A percentile compares a stretch with the other conserved stretches of the same genome.
Conservation (phyloP, 2,888 invertebrate genomes). For the Drosophila acutilabella region DNA sequence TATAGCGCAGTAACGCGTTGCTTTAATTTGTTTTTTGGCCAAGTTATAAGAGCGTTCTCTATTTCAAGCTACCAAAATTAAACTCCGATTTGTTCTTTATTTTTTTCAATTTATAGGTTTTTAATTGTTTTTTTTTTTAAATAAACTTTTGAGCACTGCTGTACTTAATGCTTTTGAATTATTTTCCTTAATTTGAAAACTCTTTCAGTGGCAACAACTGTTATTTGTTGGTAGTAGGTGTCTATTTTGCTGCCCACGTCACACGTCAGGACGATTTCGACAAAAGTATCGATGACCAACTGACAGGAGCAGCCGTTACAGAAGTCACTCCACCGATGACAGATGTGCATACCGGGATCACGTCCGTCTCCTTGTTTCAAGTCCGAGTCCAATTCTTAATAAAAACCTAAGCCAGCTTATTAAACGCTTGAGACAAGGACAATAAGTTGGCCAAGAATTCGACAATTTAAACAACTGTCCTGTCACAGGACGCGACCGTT, state of each 20-base stretch:
- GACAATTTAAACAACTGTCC: constrained; percentile 51
- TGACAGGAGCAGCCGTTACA: constrained; percentile 59
- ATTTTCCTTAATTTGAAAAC: neutral
- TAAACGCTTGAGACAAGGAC: constrained; percentile 48
- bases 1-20: constrained; percentile 2
- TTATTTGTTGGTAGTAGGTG: constrained; percentile 21
- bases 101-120: neutral
- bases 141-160: too few relatives aligned
- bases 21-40: constrained; percentile 10
- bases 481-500: constrained; percentile 50
- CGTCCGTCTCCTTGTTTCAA: constrained; percentile 46
- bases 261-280: constrained; percentile 14
- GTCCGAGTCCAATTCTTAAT: constrained; percentile 70
- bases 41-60: neutral
- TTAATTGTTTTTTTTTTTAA: too few relatives aligned
- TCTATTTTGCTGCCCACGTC: constrained; percentile 19
- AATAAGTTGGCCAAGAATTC: constrained; percentile 51
- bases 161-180: too few relatives aligned
- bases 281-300: constrained; percentile 78
- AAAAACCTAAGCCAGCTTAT: constrained; percentile 80
- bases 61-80: too few relatives aligned
- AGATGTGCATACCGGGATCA: constrained; percentile 71
- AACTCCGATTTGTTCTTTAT: neutral
- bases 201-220: constrained; percentile 36
- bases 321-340: constrained; percentile 59